These are phyloP conservation scores for Pseudomyrmex sp. DNA, from an alignment of 1,140 invertebrate species.

Conservation along the genomic window DNA sequence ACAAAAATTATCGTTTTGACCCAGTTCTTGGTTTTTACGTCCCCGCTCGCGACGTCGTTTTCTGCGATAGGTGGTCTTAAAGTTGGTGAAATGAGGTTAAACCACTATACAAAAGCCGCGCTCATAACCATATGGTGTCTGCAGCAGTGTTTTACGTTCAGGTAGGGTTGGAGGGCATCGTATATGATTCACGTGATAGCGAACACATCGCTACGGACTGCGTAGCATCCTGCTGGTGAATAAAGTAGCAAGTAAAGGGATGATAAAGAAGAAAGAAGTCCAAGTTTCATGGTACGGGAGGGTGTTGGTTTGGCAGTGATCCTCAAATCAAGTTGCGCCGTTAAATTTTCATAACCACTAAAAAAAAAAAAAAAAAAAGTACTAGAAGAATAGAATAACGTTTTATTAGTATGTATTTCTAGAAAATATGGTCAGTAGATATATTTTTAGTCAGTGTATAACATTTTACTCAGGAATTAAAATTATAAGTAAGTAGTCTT, in stretches of 20 bases:
- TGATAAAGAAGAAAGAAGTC: constrained; percentile 49
- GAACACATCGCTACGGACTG: constrained; percentile 49
- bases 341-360: background rate
- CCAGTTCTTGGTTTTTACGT: constrained; percentile 47
- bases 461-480: background rate
- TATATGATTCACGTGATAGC: constrained; percentile 66
- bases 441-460: background rate
- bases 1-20: constrained; percentile 49
- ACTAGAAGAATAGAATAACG: background rate
- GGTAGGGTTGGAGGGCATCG: constrained; percentile 63
- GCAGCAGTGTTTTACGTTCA: constrained; percentile 67
- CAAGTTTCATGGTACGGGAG: constrained; percentile 13
- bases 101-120: constrained; percentile 59
- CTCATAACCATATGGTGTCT: constrained; percentile 73
- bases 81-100: constrained; percentile 69
- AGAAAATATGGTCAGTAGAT: background rate
- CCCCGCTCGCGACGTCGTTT: constrained; percentile 34
- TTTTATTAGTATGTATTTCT: background rate
- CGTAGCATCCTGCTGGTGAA: constrained; percentile 62
- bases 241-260: constrained; percentile 68
- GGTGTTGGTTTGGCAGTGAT: constrained; percentile 38
- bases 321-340: constrained; percentile 7
- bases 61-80: constrained; percentile 50
- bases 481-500: background rate
- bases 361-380: background rate